Evolutionary conservation across 2,888 invertebrate genomes (phyloP).

Genomic region (Hirtodrosophila duncani): DNA sequence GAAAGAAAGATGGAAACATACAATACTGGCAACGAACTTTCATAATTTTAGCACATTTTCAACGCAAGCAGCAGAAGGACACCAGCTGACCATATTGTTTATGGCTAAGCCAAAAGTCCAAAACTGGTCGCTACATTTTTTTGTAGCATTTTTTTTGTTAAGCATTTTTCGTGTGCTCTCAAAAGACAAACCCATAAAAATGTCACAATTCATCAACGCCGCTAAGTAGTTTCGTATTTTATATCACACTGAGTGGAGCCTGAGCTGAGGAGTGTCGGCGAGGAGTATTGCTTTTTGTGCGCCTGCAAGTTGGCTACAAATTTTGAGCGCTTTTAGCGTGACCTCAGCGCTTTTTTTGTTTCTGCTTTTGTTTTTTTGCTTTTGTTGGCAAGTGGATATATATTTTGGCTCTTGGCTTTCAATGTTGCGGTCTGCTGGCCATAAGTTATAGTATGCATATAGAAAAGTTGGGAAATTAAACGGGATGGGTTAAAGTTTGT

Average conservation of each 20-base stretch:
- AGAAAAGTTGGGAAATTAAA: too few species aligned
- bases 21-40: conserved; percentile 25
- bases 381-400: conserved; percentile 16
- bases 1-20: conserved; percentile 5
- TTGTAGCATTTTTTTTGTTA: conserved; percentile 1
- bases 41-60: conserved; percentile 48
- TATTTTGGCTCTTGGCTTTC: neutral
- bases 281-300: neutral
- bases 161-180: conserved; percentile 7
- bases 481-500: too few species aligned
- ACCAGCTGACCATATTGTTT: conserved; percentile 50
- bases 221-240: conserved; percentile 68
- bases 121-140: conserved; percentile 10
- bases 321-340: conserved; percentile 46
- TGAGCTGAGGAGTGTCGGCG: conserved; percentile 1
- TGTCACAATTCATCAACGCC: conserved; percentile 70
- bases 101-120: conserved; percentile 52
- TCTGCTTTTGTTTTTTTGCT: neutral
- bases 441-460: conserved; percentile 3
- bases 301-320: conserved; percentile 19
- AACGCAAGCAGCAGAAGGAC: conserved; percentile 4
- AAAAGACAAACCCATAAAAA: conserved; percentile 71
- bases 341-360: conserved; percentile 28
- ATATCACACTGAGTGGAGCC: too few species aligned
- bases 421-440: conserved; percentile 1